These are phyloP conservation scores for Tipula vernalis DNA, from an alignment of 2,888 invertebrate genomes.

Conservation along the genomic window DNA sequence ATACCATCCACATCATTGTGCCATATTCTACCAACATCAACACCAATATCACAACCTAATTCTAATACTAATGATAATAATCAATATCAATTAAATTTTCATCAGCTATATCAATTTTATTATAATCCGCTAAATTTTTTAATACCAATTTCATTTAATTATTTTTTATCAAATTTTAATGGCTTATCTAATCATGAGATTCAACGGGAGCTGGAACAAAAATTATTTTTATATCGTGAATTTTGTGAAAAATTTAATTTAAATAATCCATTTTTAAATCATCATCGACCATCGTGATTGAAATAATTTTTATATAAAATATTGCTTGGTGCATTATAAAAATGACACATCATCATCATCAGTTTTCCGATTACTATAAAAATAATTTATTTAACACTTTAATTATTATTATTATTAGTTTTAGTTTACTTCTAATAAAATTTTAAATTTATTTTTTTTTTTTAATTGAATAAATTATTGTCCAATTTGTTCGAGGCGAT, in stretches of 20 bases:
- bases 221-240: not conserved
- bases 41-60: not conserved
- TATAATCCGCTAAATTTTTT: not conserved
- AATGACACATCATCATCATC: not conserved
- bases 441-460: not conserved
- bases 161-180: not conserved
- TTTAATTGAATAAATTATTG: not conserved
- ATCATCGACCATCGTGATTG: not conserved
- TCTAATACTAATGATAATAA: not conserved
- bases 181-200: not conserved
- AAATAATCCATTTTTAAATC: not conserved
- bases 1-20: not conserved
- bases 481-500: not conserved
- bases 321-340: not conserved
- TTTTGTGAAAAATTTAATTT: not conserved
- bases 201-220: not conserved
- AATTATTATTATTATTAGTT: too few species aligned
- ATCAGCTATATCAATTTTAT: not conserved
- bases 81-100: conserved; percentile 4
- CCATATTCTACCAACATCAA: not conserved
- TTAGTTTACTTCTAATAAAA: not conserved
- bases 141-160: conserved; percentile 4
- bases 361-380: not conserved
- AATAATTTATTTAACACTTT: not conserved
- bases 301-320: not conserved